Evolutionary conservation across 2,797 vertebrate genomes (phyloP).

Genomic region (Ataeniobius toweri): DNA sequence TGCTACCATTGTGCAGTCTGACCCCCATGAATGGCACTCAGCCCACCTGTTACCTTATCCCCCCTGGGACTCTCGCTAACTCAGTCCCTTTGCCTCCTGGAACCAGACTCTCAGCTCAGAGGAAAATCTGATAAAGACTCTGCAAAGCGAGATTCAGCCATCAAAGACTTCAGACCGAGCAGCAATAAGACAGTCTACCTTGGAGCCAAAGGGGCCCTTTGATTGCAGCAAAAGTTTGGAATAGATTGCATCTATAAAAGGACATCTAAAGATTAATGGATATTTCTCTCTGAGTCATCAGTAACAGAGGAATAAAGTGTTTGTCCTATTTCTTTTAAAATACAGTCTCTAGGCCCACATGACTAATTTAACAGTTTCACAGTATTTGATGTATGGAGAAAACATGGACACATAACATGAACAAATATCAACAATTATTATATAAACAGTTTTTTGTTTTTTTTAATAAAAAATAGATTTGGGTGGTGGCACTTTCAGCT

Average conservation of each 20-base stretch:
- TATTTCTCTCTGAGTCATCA: slow-evolving; percentile 17
- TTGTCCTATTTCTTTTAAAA: background rate
- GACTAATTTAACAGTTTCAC: too few relatives aligned
- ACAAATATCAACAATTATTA: too few relatives aligned
- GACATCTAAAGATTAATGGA: slow-evolving; percentile 28
- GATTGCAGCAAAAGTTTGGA: slow-evolving; percentile 39
- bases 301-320: slow-evolving; percentile 8
- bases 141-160: slow-evolving; percentile 26
- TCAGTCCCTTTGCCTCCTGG: slow-evolving; percentile 56
- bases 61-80: slow-evolving; percentile 59
- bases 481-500: too few relatives aligned
- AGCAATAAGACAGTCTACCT: slow-evolving; percentile 9
- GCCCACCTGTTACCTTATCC: slow-evolving; percentile 76
- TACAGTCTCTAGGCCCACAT: too few relatives aligned
- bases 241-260: slow-evolving; percentile 33
- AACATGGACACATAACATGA: background rate
- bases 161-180: slow-evolving; percentile 37
- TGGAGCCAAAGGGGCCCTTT: slow-evolving; percentile 20
- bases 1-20: slow-evolving; percentile 65
- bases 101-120: slow-evolving; percentile 60
- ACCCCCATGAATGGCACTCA: slow-evolving; percentile 67
- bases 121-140: slow-evolving; percentile 46
- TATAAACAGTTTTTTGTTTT: too few relatives aligned
- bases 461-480: too few relatives aligned
- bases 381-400: background rate